These are phyloP conservation scores for Archips xylosteana DNA, from an alignment of 2,888 invertebrate genomes.

Conservation along the genomic window DNA sequence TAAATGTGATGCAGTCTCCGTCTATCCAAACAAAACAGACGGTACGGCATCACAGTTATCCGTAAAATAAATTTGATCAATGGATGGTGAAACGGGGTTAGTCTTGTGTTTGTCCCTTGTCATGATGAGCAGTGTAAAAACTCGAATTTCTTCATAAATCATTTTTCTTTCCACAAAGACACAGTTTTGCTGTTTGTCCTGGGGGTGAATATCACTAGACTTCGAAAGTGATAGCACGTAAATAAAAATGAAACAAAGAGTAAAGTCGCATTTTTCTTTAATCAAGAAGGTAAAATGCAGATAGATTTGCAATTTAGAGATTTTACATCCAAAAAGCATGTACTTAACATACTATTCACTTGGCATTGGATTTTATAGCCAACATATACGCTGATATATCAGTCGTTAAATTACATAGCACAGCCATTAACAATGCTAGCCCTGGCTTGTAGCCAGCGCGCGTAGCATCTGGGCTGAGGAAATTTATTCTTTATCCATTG, in stretches of 20 bases:
- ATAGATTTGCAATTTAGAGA: constrained; percentile 70
- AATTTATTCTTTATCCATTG: constrained; percentile 45
- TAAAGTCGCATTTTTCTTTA: constrained; percentile 71
- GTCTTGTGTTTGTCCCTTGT: too few relatives aligned
- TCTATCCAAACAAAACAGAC: too few relatives aligned
- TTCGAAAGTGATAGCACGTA: too few relatives aligned
- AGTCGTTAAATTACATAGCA: constrained; percentile 59
- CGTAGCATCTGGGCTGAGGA: constrained; percentile 54
- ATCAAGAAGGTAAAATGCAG: constrained; percentile 68
- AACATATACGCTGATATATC: constrained; percentile 34
- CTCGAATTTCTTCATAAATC: too few relatives aligned
- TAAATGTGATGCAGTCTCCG: too few relatives aligned
- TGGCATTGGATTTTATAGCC: constrained; percentile 48
- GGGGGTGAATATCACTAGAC: too few relatives aligned
- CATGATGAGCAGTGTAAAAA: too few relatives aligned
- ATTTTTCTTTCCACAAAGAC: too few relatives aligned
- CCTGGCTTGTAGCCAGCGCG: constrained; percentile 65
- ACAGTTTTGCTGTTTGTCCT: too few relatives aligned
- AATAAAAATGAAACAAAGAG: constrained; percentile 6
- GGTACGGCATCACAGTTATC: too few relatives aligned
- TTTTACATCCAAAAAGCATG: constrained; percentile 60
- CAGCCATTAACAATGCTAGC: constrained; percentile 71
- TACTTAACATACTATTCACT: constrained; percentile 48
- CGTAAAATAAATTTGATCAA: too few relatives aligned
- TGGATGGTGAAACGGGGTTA: too few relatives aligned